Evolutionary conservation across 2,797 vertebrate genomes (phyloP), one percentile per base, ranked within the genome.

Genomic region (Dipus sagitta): DNA sequence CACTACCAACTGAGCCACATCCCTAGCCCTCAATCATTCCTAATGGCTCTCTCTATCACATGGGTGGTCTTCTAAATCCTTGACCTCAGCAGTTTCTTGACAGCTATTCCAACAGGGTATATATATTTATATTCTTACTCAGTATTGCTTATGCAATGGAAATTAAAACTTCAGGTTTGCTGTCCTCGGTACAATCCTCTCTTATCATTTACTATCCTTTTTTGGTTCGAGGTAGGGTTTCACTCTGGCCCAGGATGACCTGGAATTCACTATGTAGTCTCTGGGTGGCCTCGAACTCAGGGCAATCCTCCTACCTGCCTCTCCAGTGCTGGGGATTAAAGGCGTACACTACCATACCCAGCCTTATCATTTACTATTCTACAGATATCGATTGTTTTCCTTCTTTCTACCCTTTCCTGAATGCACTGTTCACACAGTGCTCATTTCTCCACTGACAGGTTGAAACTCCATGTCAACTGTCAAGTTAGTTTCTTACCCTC

Each of bases 51-150:
- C 54, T 60, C 72, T 20, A 38, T 9, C 1, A n/a, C 1, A 11
- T 6, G n/a, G 13, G 17, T 6, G 12, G 28, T 58, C 18, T 68
- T 26, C 58, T 2, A 62, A 75, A 71, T 42, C n/a, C 7, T 3
- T 74, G 28, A 21, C 12, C 30, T 65, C 78, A 60, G 47, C 74
- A 60, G 26, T 77, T 82, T 81, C 60, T 70, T 62, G 21, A 72
- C 32, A 32, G 52, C 38, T 64, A 60, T 3, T 9, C 8, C 34
- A 72, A 30, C 10, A 65, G 47, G 30, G 64, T 75, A 89, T 12
- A 89, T 12, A 62, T 11, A n/a, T 81, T 90, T 82, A 54, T 9
- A 67, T 13, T 79, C 68, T 85, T 81, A 92, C 52, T 85, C 38
- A 42, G 34, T 26, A 23, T 21, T 0, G 42, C 32, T 30, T 71